Conservation (phyloP, 2,888 invertebrate species). For the Megalurothrips usitatus region DNA sequence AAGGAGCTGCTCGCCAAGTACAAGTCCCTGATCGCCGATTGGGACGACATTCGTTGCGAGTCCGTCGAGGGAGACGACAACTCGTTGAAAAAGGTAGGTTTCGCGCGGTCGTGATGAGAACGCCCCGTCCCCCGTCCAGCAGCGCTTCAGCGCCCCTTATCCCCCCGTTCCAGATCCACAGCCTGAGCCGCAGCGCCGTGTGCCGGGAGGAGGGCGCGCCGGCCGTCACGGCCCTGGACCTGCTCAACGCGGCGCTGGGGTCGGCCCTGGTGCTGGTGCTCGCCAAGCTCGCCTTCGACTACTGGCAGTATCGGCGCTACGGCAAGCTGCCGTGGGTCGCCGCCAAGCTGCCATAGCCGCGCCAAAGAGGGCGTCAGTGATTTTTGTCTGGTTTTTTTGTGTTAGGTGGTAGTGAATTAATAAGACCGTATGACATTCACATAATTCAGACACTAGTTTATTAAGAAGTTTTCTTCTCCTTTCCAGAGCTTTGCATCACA, state of each 20-base stretch:
- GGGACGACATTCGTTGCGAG: conserved; percentile 65
- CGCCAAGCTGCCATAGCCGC: conserved; percentile 62
- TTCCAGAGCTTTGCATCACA: neutral
- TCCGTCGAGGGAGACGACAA: conserved; percentile 58
- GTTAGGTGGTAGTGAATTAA: neutral
- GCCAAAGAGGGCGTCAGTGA: neutral
- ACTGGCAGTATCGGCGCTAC: conserved; percentile 72
- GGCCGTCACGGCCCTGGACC: conserved; percentile 64
- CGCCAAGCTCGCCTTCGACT: conserved; percentile 73
- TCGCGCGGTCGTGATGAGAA: too few relatives aligned
- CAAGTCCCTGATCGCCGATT: conserved; percentile 63
- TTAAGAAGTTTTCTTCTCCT: too few relatives aligned
- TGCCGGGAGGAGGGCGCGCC: conserved; percentile 55
- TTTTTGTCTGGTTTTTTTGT: neutral
- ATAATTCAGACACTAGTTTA: too few relatives aligned
- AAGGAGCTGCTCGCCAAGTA: conserved; percentile 54
- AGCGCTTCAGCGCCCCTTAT: conserved; percentile 35
- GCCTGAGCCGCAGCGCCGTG: conserved; percentile 63
- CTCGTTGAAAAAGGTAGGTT: conserved; percentile 56
- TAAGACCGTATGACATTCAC: too few relatives aligned
- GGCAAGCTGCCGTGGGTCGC: conserved; percentile 81
- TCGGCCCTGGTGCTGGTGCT: conserved; percentile 65
- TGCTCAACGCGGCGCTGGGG: conserved; percentile 66
- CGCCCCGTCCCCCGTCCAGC: conserved; percentile 43
- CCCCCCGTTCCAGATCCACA: conserved; percentile 57